Evolutionary conservation across 2,113 vertebrate genomes (phyloP), one percentile per base, ranked within the genome.

Genomic region (Lampris incognitus): DNA sequence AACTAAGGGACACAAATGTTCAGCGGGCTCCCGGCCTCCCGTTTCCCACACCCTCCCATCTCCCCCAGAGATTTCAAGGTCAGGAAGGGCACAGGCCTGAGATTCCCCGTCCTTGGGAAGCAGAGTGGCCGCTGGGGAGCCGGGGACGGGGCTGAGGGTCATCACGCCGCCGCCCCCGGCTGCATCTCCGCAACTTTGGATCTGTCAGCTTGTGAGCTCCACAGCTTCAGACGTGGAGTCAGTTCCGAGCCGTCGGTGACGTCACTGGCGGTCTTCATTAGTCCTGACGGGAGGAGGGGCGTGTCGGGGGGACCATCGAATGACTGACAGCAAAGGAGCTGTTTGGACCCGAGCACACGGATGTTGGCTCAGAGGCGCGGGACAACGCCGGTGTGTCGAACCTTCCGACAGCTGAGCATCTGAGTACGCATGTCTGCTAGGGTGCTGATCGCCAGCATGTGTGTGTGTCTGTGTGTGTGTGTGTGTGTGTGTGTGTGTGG

Each of bases 61-160:
- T 86, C 88, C 92, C 82, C 87, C 49, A 11, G 92, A 93, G 91
- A 91, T 82, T 91, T 88, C 84, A 90, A 92, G 90, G 92, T 93
- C 93, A 82, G 76, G 78, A 81, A 90, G 90, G 90, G 66, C 89
- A 72, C 39, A 5, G 78, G 87, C 78, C 86, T 82, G 83, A 69
- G 89, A 88, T 63, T 75, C 82, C 38, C 88, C 24, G 24, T 88
- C 77, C 89, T 92, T 91, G 90, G 91, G 89, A 92, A 93, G 84
- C 72, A 37, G 72, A 78, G 77, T 60, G 52, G 36, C 67, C 85
- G 75, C 83, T 40, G 13, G 73, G 1, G 13, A 62, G 76, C 84
- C 49, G 10, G 24, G 24, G 24, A 24, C 24, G 24, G 24, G 24
- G 24, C 24, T 24, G 24, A 24, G 24, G 24, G 24, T 24, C 24